Evolutionary conservation across 2,888 invertebrate species (phyloP), one percentile per base, ranked within the genome.

Genomic region (Merodon equestris): DNA sequence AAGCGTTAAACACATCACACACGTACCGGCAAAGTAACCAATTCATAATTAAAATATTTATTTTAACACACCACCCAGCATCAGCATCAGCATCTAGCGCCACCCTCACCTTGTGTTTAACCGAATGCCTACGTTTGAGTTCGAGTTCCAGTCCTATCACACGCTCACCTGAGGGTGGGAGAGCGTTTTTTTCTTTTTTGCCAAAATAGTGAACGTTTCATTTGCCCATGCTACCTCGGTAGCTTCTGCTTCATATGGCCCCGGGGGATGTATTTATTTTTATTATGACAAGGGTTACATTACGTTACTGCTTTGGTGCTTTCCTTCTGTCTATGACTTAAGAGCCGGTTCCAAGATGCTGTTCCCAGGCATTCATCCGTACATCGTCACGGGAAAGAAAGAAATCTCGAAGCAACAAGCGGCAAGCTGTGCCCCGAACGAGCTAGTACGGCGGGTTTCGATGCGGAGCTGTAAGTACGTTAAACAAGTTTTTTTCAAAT

Each of bases 1-100:
- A 64, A 50, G n/a, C 36, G 19, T 50, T 71, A 14, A 61, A 44
- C 19, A 71, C 56, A 61, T 44, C 47, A 18, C 50, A 63, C 36
- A 63, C 54, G 56, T 50, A 51, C 48, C 48, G 19, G 42, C 51
- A 58, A 63, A 64, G 72, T 64, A 58, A 64, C 53, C 50, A 53
- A 63, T 53, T 72, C 72, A 72, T 72, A 72, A 72, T 64, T 72
- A 64, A 72, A 72, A 64, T 72, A 72, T 72, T 64, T 72, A 72
- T 64, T 72, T 72, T 63, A 48, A 13, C 60, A 15, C 53, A 44
- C 36, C 44, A 9, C 17, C 14, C 19, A n/a, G n/a, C n/a, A n/a
- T n/a, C n/a, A n/a, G n/a, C n/a, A n/a, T 1, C 60, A 27, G 27
- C 7, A 27, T 7, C 27, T 7, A 27, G 3, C 27, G n/a, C n/a